phyloP scores from a whole-genome alignment of 2,888 invertebrate genomes.

The Aplocera efformata region DNA sequence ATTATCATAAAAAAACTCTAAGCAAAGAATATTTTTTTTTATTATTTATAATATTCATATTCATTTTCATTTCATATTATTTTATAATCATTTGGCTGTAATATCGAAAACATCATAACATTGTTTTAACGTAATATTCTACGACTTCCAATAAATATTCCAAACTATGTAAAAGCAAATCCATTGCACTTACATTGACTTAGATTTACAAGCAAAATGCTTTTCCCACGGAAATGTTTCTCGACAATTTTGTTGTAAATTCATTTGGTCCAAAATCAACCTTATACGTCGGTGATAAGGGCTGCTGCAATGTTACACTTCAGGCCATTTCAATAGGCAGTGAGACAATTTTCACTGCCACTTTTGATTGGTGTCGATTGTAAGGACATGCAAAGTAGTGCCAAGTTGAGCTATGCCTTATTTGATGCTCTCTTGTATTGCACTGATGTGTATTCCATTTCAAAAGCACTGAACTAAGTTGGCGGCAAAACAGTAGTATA shows the following conservation, averaged over 20 bases:
- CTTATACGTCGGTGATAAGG: conserved; percentile 5
- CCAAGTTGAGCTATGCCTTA: conserved; percentile 53
- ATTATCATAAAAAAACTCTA: too few relatives aligned
- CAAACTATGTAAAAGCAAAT: not conserved
- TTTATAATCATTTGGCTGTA: too few relatives aligned
- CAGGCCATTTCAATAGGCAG: conserved; percentile 30
- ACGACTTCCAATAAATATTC: not conserved
- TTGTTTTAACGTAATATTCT: conserved; percentile 1
- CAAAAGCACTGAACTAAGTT: not conserved
- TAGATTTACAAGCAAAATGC: conserved; percentile 9
- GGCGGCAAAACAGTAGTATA: too few relatives aligned
- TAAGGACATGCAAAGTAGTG: conserved; percentile 60
- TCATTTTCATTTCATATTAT: too few relatives aligned
- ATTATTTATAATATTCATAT: too few relatives aligned
- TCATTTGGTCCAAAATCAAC: not conserved
- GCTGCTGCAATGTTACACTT: conserved; percentile 4
- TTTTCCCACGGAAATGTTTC: conserved; percentile 15
- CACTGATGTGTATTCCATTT: conserved; percentile 9
- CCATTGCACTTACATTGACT: conserved; percentile 2
- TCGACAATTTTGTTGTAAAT: not conserved
- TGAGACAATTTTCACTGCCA: conserved; percentile 58
- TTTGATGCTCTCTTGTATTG: conserved; percentile 30
- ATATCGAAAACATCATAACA: too few relatives aligned
- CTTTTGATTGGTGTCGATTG: conserved; percentile 62
- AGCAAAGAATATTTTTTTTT: too few relatives aligned